Evolutionary conservation across 2,888 invertebrate genomes (phyloP).

Genomic region (Diaperis boleti): DNA sequence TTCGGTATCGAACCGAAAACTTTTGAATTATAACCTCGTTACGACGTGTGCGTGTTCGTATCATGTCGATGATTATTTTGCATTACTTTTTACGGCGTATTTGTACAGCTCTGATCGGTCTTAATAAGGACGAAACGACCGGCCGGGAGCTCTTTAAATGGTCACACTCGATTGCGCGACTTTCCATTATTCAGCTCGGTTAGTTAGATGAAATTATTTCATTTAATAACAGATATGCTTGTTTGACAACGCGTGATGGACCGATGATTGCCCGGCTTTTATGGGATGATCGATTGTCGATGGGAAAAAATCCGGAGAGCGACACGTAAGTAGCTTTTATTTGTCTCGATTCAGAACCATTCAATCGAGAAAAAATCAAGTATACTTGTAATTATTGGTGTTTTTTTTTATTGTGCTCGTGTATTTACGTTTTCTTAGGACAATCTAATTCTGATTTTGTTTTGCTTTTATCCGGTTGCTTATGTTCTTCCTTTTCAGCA

Average conservation of each 20-base stretch:
- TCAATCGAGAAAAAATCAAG: no score
- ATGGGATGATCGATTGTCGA: slow-evolving; percentile 1
- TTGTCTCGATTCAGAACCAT: background rate
- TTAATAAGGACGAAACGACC: slow-evolving; percentile 35
- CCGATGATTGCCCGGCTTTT: slow-evolving; percentile 9
- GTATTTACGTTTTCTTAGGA: no score
- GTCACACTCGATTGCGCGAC: slow-evolving; percentile 27
- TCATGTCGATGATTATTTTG: slow-evolving; percentile 20
- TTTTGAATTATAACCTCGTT: slow-evolving; percentile 33
- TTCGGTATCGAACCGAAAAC: slow-evolving; percentile 18
- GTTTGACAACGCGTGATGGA: slow-evolving; percentile 12
- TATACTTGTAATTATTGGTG: no score
- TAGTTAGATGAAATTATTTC: slow-evolving; percentile 29
- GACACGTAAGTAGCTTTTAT: background rate
- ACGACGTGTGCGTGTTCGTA: slow-evolving; percentile 16
- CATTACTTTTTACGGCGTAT: slow-evolving; percentile 29
- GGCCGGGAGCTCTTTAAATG: slow-evolving; percentile 24
- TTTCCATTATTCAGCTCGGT: slow-evolving; percentile 25
- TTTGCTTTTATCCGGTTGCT: no score
- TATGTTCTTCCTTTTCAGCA: no score
- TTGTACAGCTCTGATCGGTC: slow-evolving; percentile 27
- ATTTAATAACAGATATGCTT: slow-evolving; percentile 24
- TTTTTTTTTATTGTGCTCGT: no score
- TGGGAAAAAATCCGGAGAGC: background rate
- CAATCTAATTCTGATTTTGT: no score